phyloP scores from a whole-genome alignment of 2,797 vertebrate genomes.

The Cetoscarus ocellatus region DNA sequence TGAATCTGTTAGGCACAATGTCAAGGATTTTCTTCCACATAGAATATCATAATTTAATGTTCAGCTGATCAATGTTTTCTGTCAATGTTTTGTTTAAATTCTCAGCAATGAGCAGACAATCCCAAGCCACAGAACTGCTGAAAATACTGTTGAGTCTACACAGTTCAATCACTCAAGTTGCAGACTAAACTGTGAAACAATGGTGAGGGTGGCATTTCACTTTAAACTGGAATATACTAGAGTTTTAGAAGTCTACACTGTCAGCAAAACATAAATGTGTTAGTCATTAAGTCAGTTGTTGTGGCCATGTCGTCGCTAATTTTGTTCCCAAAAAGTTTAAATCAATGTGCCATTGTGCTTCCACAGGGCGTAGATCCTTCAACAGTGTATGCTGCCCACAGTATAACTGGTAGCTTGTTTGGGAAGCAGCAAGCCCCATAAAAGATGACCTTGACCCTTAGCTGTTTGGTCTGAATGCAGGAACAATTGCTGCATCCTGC shows the following conservation, averaged over 20 bases:
- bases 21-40: too few relatives aligned
- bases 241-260: neutral
- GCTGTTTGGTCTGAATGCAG: conserved; percentile 39
- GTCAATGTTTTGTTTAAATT: too few relatives aligned
- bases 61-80: too few relatives aligned
- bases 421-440: conserved; percentile 35
- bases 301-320: conserved; percentile 13
- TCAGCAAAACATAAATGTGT: conserved; percentile 7
- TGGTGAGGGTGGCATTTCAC: conserved; percentile 1
- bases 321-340: conserved; percentile 3
- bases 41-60: too few relatives aligned
- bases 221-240: neutral
- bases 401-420: conserved; percentile 32
- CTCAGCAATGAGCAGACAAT: too few relatives aligned
- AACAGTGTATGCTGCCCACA: conserved; percentile 5
- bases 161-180: neutral
- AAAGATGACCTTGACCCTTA: conserved; percentile 52
- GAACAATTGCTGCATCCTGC: conserved; percentile 9
- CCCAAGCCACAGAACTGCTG: too few relatives aligned
- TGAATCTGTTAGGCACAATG: too few relatives aligned
- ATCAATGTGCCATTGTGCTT: conserved; percentile 3
- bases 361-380: conserved; percentile 5
- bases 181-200: conserved; percentile 13
- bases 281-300: conserved; percentile 5
- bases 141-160: neutral